Evolutionary conservation across 2,113 vertebrate genomes (phyloP).

Genomic region (Lycaon pictus): DNA sequence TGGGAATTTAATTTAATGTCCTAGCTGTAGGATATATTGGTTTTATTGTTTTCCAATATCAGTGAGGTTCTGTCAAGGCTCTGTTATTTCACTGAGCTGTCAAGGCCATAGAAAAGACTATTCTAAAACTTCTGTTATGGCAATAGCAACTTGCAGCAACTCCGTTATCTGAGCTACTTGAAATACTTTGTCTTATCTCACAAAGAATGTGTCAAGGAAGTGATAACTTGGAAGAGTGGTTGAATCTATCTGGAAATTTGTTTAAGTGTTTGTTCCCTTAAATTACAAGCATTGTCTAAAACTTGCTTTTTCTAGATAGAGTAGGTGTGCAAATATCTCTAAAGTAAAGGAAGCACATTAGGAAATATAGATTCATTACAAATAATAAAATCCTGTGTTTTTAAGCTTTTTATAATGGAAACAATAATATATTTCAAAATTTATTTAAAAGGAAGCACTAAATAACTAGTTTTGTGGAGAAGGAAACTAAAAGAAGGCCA

Average conservation of each 20-base stretch:
- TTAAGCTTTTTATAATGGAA: constrained; percentile 28
- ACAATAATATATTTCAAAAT: constrained; percentile 37
- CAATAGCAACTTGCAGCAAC: not conserved
- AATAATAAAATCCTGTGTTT: constrained; percentile 27
- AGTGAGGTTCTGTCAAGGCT: constrained; percentile 43
- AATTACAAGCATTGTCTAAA: constrained; percentile 25
- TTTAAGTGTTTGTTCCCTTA: constrained; percentile 3
- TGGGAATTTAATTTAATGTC: constrained; percentile 70
- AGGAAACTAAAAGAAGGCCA: not conserved
- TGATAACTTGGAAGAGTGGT: not conserved
- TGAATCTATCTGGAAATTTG: constrained; percentile 35
- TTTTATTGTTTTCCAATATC: constrained; percentile 75
- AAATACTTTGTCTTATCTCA: constrained; percentile 45
- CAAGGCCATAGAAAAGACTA: constrained; percentile 46
- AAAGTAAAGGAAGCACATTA: not conserved
- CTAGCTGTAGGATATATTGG: constrained; percentile 56
- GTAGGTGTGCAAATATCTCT: not conserved
- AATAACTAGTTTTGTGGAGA: not conserved
- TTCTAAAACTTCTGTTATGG: constrained; percentile 7
- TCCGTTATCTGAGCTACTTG: constrained; percentile 27
- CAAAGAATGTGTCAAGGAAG: not conserved
- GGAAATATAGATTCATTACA: not conserved
- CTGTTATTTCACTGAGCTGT: constrained; percentile 57
- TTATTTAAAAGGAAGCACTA: not conserved
- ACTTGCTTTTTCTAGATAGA: constrained; percentile 6